Percentiles rank a stretch among this genome's conserved stretches.
Evolutionary conservation across 30 jellyfish, hydroid and myxozoan genomes (phyloP).

Genomic region (Aurelia aurita): DNA sequence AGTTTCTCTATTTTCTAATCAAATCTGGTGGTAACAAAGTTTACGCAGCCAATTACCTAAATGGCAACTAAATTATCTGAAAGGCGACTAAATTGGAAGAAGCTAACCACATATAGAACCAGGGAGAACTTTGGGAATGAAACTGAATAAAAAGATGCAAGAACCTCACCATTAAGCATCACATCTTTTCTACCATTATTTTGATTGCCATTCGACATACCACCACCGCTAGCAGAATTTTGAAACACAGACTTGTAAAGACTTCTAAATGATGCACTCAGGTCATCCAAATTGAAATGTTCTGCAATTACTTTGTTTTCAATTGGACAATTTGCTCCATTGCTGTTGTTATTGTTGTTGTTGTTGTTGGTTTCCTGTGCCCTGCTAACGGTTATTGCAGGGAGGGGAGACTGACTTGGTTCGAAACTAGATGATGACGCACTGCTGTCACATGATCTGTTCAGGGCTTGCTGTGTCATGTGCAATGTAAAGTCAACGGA

Average conservation of each 20-base stretch:
- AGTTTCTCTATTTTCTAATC: too few species aligned
- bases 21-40: too few species aligned
- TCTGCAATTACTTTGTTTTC: constrained; percentile 82
- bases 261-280: constrained; percentile 93
- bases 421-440: constrained; percentile 82
- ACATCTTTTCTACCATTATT: constrained; percentile 14
- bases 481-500: constrained; percentile 53
- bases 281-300: constrained; percentile 83
- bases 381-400: constrained; percentile 70
- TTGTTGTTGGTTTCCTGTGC: constrained; percentile 5
- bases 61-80: too few species aligned
- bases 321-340: constrained; percentile 8
- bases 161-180: constrained; percentile 46
- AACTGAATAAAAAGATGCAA: background rate
- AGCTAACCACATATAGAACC: background rate
- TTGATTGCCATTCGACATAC: constrained; percentile 19
- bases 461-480: constrained; percentile 40
- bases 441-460: constrained; percentile 64
- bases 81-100: background rate
- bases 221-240: constrained; percentile 45
- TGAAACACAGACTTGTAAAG: constrained; percentile 90
- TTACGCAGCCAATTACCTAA: too few species aligned
- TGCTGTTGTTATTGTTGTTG: constrained; percentile 24
- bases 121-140: too few species aligned
- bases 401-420: constrained; percentile 83